phyloP scores from a whole-genome alignment of 2,888 invertebrate species.

The Ophioninae sp. region DNA sequence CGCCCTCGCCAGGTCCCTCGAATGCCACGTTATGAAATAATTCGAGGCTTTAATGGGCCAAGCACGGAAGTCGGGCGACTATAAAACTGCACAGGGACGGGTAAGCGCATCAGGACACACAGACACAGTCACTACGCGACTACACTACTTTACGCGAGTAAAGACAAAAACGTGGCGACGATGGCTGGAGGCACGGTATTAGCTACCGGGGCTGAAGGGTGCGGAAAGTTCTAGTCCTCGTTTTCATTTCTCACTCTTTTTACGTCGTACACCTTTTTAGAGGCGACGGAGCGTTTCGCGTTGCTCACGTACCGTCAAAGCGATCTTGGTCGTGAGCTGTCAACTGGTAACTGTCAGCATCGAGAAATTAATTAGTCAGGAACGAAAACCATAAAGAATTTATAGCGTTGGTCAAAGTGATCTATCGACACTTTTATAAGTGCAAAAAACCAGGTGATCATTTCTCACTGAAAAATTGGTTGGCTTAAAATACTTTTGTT shows the following conservation, averaged over 20 bases:
- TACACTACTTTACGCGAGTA: no score
- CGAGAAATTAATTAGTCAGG: neutral
- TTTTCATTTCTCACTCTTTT: constrained; percentile 32
- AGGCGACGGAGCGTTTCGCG: constrained; percentile 34
- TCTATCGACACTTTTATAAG: neutral
- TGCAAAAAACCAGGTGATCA: neutral
- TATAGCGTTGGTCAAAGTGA: neutral
- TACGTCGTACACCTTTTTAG: constrained; percentile 4
- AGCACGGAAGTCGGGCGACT: constrained; percentile 66
- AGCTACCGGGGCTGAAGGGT: constrained; percentile 39
- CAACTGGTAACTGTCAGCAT: constrained; percentile 22
- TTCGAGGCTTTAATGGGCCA: constrained; percentile 66
- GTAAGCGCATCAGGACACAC: constrained; percentile 15
- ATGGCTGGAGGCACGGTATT: constrained; percentile 33
- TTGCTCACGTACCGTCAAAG: constrained; percentile 63
- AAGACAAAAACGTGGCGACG: constrained; percentile 62
- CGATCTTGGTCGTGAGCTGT: constrained; percentile 29
- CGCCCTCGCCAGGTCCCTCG: constrained; percentile 45
- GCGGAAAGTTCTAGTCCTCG: constrained; percentile 43
- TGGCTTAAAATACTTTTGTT: neutral
- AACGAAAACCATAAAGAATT: neutral
- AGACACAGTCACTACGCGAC: constrained; percentile 9
- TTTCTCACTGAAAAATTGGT: neutral
- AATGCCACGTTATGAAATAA: constrained; percentile 66
- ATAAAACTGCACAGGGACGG: constrained; percentile 60